Evolutionary conservation across 2,888 invertebrate genomes (phyloP), one percentile per base, ranked within the genome.

Genomic region (Halictus quadricinctus): DNA sequence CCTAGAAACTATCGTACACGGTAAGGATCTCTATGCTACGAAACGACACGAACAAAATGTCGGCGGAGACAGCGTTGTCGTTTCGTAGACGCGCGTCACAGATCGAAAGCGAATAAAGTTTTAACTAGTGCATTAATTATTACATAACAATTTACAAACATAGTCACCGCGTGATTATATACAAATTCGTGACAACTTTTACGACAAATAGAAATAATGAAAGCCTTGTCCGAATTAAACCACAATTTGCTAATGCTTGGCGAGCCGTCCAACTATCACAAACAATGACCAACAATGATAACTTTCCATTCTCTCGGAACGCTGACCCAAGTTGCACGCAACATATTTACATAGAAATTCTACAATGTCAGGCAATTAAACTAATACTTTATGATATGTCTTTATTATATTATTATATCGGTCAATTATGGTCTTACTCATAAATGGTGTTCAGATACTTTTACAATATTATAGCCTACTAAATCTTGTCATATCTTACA

Each of bases 301-400:
- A 83, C 74, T 79, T 86, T 72, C 76, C 66, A 83, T 81, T 72
- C 75, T 64, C 69, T 75, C 70, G 25, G 79, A 78, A 86, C 83
- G 83, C 88, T 81, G 84, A 85, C 90, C 90, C 91, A 92, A 92
- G 90, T 93, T 93, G 93, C 92, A 92, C 93, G 93, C 93, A 92
- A 92, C 91, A 92, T 92, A 92, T 92, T 91, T 90, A 91, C 92
- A 92, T 90, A 92, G 91, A 93, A 93, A 93, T 92, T 93, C 94
- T 94, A 94, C 93, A 93, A 92, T 92, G 89, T 93, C 93, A 93
- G 94, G 93, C 93, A 93, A 93, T 94, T 94, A 91, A 92, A 94
- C 94, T 94, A 94, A 93, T 89, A 91, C 84, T 91, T 92, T 93
- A 93, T 94, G 94, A 94, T 94, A 94, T 94, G 94, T 94, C 92